Evolutionary conservation across 2,113 vertebrate genomes (phyloP), one percentile per base, ranked within the genome.

Genomic region (Campylomormyrus numenius): DNA sequence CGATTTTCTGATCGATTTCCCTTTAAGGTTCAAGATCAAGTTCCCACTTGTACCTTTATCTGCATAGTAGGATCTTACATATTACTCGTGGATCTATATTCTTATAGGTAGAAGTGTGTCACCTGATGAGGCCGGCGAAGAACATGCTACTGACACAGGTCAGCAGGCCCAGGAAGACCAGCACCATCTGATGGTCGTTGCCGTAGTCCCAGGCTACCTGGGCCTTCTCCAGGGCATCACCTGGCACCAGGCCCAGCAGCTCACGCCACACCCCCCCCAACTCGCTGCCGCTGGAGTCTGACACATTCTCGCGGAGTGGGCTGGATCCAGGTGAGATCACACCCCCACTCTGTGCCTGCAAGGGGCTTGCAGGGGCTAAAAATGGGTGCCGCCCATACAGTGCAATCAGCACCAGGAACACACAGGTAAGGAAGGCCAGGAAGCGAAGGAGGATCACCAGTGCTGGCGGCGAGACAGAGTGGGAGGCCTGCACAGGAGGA

Each of bases 81-180:
- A 42, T 42, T 77, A 80, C 17, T 80, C 13, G 4, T 42, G 31
- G 13, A 52, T 0, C 27, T 50, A 35, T 9, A 86, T 56, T 49
- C 77, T 27, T 85, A 85, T 46, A 8, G 2, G 87, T 66, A 3
- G 50, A 8, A n/a, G 5, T 42, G 1, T 0, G 56, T 1, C 90
- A 99, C 98, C 98, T 97, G 92, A 95, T 89, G 45, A 97, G 95
- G 45, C 98, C 98, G 0, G 97, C 98, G 90, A 99, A 93, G 89
- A 98, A 91, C 95, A 99, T 95, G 89, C 97, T 97, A 88, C 96
- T 93, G 84, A 98, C 91, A 93, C 97, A 99, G 87, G 97, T 96
- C 91, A 97, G 89, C 89, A 99, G 94, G 52, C 98, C 98, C 62
- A 96, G 91, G 3, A 95, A 94, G n/a, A 95, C 96, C 0, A 98